A percentile compares a stretch with the other conserved stretches of the same genome.
Evolutionary conservation across 2,888 invertebrate species (phyloP).

Genomic region (Zaprionus obscuricornis): DNA sequence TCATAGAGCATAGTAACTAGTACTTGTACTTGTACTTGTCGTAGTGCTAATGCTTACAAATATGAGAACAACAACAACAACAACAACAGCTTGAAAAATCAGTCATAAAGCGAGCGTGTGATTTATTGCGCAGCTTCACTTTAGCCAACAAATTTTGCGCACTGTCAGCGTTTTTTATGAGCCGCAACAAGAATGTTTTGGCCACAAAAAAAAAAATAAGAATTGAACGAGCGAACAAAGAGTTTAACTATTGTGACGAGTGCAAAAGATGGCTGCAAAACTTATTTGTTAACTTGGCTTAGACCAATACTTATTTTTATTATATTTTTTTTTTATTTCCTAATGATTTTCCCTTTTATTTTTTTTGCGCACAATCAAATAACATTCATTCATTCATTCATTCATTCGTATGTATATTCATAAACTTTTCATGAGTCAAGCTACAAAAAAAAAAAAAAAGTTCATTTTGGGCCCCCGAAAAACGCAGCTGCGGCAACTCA

Average conservation of each 20-base stretch:
- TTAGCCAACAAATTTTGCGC: conserved; percentile 50
- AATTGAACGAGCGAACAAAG: conserved; percentile 45
- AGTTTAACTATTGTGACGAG: conserved; percentile 24
- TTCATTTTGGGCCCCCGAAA: too few species aligned
- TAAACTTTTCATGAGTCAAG: conserved; percentile 54
- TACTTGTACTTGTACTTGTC: too few species aligned
- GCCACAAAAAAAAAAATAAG: conserved; percentile 7
- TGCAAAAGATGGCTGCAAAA: too few species aligned
- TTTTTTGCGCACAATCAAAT: conserved; percentile 59
- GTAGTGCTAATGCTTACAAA: too few species aligned
- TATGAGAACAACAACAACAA: too few species aligned
- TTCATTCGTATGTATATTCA: conserved; percentile 38
- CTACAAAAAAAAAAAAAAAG: too few species aligned
- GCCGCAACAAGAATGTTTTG: conserved; percentile 29
- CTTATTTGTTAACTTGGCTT: too few species aligned
- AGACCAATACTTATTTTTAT: not conserved
- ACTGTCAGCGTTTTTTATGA: conserved; percentile 66
- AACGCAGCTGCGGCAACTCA: too few species aligned
- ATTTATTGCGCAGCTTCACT: conserved; percentile 55
- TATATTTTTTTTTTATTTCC: conserved; percentile 10
- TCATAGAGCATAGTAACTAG: too few species aligned
- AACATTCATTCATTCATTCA: conserved; percentile 49
- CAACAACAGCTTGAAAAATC: conserved; percentile 12
- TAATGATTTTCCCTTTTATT: conserved; percentile 57
- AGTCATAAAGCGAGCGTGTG: conserved; percentile 4